Percentiles rank a stretch among this genome's conserved stretches.
Conservation (phyloP, 2,888 invertebrate genomes). For the Frankliniella intonsa region DNA sequence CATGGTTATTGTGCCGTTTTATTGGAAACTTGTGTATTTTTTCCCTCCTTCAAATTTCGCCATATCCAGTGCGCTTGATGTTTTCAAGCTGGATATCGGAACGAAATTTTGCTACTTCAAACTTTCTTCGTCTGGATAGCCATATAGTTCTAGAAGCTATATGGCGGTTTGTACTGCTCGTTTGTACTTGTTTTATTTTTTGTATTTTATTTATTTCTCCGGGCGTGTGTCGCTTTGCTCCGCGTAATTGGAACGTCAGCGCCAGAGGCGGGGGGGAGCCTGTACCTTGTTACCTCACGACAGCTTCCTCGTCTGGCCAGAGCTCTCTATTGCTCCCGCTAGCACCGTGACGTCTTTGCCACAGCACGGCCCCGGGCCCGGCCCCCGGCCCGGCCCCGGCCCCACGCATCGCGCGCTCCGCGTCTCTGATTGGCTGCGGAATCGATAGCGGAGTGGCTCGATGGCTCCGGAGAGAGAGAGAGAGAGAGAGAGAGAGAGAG, state of each 20-base stretch:
- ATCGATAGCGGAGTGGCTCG: neutral
- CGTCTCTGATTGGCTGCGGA: neutral
- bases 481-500: conserved; percentile 3
- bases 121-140: too few relatives aligned
- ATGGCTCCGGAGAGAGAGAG: neutral
- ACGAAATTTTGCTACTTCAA: too few relatives aligned
- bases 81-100: too few relatives aligned
- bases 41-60: too few relatives aligned
- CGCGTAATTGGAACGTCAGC: neutral
- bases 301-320: too few relatives aligned
- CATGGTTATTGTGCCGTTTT: too few relatives aligned
- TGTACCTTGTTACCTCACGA: neutral
- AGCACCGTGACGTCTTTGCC: neutral
- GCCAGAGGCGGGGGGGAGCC: neutral
- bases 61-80: too few relatives aligned
- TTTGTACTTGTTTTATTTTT: too few relatives aligned
- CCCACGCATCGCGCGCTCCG: neutral
- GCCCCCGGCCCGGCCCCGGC: neutral
- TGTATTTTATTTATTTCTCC: too few relatives aligned
- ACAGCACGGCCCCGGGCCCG: neutral
- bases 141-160: too few relatives aligned
- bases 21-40: too few relatives aligned
- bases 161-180: too few relatives aligned
- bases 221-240: neutral
- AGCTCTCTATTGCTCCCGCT: neutral